These are phyloP conservation scores for Entomyzon cyanotis DNA, from an alignment of 2,113 vertebrate genomes.

Conservation along the genomic window DNA sequence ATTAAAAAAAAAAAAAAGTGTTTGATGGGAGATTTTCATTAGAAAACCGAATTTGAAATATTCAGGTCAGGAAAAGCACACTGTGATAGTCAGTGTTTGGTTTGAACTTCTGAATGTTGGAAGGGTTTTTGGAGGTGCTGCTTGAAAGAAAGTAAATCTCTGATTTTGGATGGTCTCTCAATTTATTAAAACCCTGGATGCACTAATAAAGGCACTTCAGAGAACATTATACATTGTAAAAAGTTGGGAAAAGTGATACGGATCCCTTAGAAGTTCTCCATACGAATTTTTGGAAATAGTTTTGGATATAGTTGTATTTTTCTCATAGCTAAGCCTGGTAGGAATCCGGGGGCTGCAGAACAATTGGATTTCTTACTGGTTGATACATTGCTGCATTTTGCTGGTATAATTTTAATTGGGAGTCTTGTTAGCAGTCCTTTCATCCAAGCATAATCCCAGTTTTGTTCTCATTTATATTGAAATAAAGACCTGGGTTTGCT, in stretches of 20 bases:
- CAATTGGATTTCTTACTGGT: conserved; percentile 32
- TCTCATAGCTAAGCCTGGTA: not conserved
- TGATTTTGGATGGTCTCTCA: conserved; percentile 24
- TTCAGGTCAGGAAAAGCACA: conserved; percentile 43
- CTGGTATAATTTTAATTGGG: conserved; percentile 45
- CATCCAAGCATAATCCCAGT: not conserved
- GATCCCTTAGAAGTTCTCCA: conserved; percentile 20
- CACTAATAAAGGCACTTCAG: conserved; percentile 53
- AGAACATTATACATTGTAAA: conserved; percentile 13
- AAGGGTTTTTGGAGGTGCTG: conserved; percentile 8
- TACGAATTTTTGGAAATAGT: not conserved
- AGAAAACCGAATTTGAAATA: conserved; percentile 32
- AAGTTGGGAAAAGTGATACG: not conserved
- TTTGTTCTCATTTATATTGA: conserved; percentile 23
- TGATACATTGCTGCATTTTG: not conserved
- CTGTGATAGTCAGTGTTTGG: conserved; percentile 43
- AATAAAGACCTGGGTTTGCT: not conserved
- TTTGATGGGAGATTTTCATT: conserved; percentile 54
- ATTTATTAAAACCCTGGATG: conserved; percentile 43
- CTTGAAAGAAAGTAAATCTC: conserved; percentile 15
- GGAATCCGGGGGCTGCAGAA: not conserved
- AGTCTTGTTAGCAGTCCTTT: conserved; percentile 2
- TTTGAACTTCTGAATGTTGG: conserved; percentile 21
- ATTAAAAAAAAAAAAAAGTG: conserved; percentile 2
- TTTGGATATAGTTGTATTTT: conserved; percentile 5